Base-by-base conservation (phyloP, 53 echinoderm and acorn worm species). In the Paelopatides confundens region DNA sequence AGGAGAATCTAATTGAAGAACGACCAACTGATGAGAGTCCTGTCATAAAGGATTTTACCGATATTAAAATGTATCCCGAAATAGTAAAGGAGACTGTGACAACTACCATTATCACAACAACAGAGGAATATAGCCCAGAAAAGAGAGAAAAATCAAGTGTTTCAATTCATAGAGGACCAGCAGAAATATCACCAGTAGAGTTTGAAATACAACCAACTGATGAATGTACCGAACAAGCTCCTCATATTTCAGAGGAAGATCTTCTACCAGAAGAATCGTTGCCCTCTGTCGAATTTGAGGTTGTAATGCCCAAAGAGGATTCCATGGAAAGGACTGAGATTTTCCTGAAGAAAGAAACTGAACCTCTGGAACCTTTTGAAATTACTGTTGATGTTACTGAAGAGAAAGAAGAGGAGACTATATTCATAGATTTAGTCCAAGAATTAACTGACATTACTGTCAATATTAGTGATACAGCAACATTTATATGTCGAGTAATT, bases 31-130 rank as follows among this genome's bases (percentile, higher is more conserved):
- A 83, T 38, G 86, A 89, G 40, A 66, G 84, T 29, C 87, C 81
- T n/a, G 31, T 54, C 31, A 69, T 70, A 9, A 85, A 86, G 79
- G 87, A 79, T 64, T 87, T 86, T 17, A 89, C 91, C 83, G 88
- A 86, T 36, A 89, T n/a, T n/a, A n/a, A n/a, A n/a, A n/a, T n/a
- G n/a, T n/a, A n/a, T n/a, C n/a, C n/a, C n/a, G n/a, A n/a, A n/a
- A n/a, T n/a, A n/a, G n/a, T n/a, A n/a, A n/a, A n/a, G n/a, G n/a
- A n/a, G n/a, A n/a, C n/a, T n/a, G n/a, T n/a, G n/a, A n/a, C n/a
- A n/a, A n/a, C n/a, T n/a, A n/a, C n/a, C n/a, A n/a, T n/a, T n/a
- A n/a, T n/a, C n/a, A n/a, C n/a, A n/a, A n/a, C n/a, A n/a, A n/a
- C n/a, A n/a, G n/a, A n/a, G n/a, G n/a, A n/a, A 89, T 71, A 18